Evolutionary conservation across 2,888 invertebrate genomes (phyloP).

Genomic region (Agonopterix arenella): DNA sequence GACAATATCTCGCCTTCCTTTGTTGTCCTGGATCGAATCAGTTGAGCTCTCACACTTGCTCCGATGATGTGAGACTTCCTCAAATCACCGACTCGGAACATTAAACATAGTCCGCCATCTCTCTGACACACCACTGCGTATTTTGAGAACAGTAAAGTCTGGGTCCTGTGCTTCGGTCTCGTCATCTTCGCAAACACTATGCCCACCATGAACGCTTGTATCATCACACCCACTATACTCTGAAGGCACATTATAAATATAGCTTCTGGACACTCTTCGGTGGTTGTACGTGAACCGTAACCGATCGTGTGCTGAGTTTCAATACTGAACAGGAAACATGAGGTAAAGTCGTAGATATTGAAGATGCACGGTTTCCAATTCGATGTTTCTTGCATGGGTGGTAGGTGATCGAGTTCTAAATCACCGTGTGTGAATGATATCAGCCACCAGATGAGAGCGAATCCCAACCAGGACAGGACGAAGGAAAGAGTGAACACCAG

Average conservation of each 20-base stretch:
- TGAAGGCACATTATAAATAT: slow-evolving; percentile 93
- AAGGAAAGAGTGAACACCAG: slow-evolving; percentile 91
- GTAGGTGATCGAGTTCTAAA: slow-evolving; percentile 78
- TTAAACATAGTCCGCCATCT: slow-evolving; percentile 87
- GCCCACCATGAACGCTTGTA: slow-evolving; percentile 87
- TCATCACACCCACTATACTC: slow-evolving; percentile 91
- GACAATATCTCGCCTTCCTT: slow-evolving; percentile 90
- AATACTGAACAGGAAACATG: slow-evolving; percentile 93
- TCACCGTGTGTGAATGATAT: slow-evolving; percentile 93
- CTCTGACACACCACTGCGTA: slow-evolving; percentile 90
- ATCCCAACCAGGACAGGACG: slow-evolving; percentile 90
- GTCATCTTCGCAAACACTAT: slow-evolving; percentile 95
- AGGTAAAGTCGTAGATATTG: slow-evolving; percentile 88
- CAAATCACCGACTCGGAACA: slow-evolving; percentile 94
- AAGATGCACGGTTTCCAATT: slow-evolving; percentile 88
- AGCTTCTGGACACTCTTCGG: slow-evolving; percentile 93
- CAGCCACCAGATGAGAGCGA: slow-evolving; percentile 92
- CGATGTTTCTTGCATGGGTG: slow-evolving; percentile 61
- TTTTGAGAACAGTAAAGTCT: slow-evolving; percentile 91
- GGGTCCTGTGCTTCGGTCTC: slow-evolving; percentile 92
- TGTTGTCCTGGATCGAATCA: slow-evolving; percentile 88
- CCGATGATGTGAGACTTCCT: slow-evolving; percentile 94
- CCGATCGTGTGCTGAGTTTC: slow-evolving; percentile 96
- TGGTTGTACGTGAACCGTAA: slow-evolving; percentile 90
- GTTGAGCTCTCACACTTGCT: slow-evolving; percentile 88